Base-by-base conservation (phyloP, 2,113 vertebrate species). In the Candoia aspera region DNA sequence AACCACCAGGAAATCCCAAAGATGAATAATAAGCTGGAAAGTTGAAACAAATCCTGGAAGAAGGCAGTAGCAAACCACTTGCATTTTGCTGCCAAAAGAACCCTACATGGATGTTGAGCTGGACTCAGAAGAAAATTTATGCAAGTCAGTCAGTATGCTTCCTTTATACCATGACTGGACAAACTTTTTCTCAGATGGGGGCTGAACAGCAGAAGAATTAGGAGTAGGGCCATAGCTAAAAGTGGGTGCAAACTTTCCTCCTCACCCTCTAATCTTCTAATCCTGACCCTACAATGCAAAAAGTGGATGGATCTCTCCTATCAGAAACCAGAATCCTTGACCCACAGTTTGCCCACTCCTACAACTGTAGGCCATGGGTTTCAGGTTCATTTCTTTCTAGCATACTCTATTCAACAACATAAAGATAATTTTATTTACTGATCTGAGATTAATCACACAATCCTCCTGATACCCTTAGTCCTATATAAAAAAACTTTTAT, bases 381-480 rank as follows among this genome's bases (percentile, higher is more conserved):
- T n/a, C 37, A 23, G 88, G 93, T 88, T 91, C 59, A 24, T 59
- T 95, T 90, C 58, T 42, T 88, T 86, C 60, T 86, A 68, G 91
- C 2, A 84, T 90, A 8, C 59, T 86, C 55, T 11, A 8, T 53
- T 92, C 53, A 37, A 58, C 17, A 3, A 93, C 17, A 4, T 17
- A 23, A 55, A 91, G 46, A 21, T 59, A 92, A 0, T 0, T 59
- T 15, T 33, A 83, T 73, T 19, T 91, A 37, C 54, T 83, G 33
- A 46, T 46, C 24, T 49, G 62, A 91, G 64, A 90, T 29, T 62
- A 92, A 23, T 49, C 49, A 8, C 11, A 57, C 57, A 73, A 26
- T 58, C 55, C 64, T 64, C 92, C 37, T 0, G 0, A 91, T 64
- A 57, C 6, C 12, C 24, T 2, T 17, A 26, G 49, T 11, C 59